phyloP scores from a whole-genome alignment of 2,113 vertebrate genomes.

The Chelonoidis abingdonii region DNA sequence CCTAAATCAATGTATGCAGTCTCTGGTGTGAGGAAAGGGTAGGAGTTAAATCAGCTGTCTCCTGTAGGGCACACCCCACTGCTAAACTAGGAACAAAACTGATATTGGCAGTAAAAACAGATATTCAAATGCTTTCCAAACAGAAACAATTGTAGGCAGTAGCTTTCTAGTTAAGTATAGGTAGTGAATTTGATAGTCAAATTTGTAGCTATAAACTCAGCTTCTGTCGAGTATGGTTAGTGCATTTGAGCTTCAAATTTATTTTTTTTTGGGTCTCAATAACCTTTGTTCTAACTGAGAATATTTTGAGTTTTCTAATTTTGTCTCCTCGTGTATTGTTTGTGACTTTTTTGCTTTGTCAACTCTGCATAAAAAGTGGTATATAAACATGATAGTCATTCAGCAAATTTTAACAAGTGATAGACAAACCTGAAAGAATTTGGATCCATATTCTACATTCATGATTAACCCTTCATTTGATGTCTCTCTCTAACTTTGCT shows the following conservation, averaged over 20 bases:
- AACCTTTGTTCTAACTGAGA: neutral
- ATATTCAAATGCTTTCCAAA: neutral
- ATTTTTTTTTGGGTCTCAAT: neutral
- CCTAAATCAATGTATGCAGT: constrained; percentile 12
- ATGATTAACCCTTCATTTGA: neutral
- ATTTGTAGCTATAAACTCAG: neutral
- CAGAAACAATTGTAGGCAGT: neutral
- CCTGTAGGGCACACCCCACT: neutral
- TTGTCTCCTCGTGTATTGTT: neutral
- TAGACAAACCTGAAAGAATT: neutral
- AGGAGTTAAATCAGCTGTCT: constrained; percentile 49
- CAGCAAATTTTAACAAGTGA: neutral
- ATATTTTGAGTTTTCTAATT: neutral
- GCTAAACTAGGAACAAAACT: neutral
- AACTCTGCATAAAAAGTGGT: neutral
- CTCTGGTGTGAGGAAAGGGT: constrained; percentile 41
- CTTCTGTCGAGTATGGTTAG: neutral
- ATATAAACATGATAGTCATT: neutral
- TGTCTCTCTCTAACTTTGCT: neutral
- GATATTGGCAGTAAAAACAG: constrained; percentile 24
- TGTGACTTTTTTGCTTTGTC: neutral
- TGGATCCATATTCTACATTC: neutral
- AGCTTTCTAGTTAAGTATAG: neutral
- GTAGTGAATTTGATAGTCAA: neutral
- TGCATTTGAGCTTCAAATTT: neutral